A percentile compares a stretch with the other conserved stretches of the same genome.
These are phyloP conservation scores for human DNA, from an alignment of 2,113 vertebrate genomes.

Conservation along the genomic window GRCh38 chr2:102303501-102304000, in stretches of 20 bases:
- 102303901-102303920: slow-evolving; percentile 17
- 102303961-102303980: not conserved
- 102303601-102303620: not conserved
- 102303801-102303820: not conserved
- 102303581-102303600: not conserved
- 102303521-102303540: not conserved
- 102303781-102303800: not conserved
- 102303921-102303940: slow-evolving; percentile 3
- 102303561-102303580: not conserved
- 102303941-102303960: not conserved
- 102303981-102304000: not conserved
- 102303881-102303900: not conserved
- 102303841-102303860: not conserved
- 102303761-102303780: not conserved
- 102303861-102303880: not conserved
- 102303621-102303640: not conserved
- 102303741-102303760: not conserved
- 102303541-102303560: not conserved
- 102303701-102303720: not conserved
- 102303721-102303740: not conserved
- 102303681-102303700: not conserved
- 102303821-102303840: not conserved
- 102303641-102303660: not conserved
- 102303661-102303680: not conserved
- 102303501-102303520: not conserved